Evolutionary conservation across 2,888 invertebrate species (phyloP).

Genomic region (Xestia c-nigrum): DNA sequence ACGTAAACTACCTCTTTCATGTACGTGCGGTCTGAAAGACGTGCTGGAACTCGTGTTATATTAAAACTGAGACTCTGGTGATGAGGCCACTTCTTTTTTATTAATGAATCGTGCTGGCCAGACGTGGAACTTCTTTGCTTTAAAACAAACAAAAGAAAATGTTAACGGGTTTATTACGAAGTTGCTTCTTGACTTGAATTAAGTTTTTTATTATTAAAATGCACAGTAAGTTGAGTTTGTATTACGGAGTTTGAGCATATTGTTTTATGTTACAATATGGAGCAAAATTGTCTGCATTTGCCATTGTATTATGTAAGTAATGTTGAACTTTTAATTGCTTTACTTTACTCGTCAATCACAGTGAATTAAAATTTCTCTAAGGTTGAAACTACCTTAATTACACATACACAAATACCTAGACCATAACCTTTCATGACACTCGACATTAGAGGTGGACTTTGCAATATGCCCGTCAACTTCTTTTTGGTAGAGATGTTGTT

Average conservation of each 20-base stretch:
- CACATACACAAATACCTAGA: background rate
- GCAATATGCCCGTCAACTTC: background rate
- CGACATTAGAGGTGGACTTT: background rate
- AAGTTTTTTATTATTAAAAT: slow-evolving; percentile 53
- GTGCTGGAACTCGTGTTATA: slow-evolving; percentile 54
- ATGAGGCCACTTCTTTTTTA: slow-evolving; percentile 60
- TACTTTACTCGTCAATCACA: background rate
- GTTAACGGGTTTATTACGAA: slow-evolving; percentile 42
- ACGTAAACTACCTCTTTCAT: slow-evolving; percentile 55
- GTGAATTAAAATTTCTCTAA: background rate
- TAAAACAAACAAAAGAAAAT: slow-evolving; percentile 54
- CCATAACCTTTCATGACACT: background rate
- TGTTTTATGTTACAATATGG: slow-evolving; percentile 17
- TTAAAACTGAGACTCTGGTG: slow-evolving; percentile 57
- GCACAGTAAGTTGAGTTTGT: slow-evolving; percentile 10
- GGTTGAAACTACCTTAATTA: background rate
- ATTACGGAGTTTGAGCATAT: slow-evolving; percentile 19
- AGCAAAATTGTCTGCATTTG: background rate
- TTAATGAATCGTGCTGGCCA: slow-evolving; percentile 60
- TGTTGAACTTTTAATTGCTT: background rate
- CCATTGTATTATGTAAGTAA: slow-evolving; percentile 4
- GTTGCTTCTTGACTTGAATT: slow-evolving; percentile 49
- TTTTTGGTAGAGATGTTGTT: background rate
- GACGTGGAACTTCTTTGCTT: slow-evolving; percentile 48
- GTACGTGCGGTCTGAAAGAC: slow-evolving; percentile 47